Evolutionary conservation across 2,797 vertebrate species (phyloP), one percentile per base, ranked within the genome.

Genomic region (Peromyscus aztecus): DNA sequence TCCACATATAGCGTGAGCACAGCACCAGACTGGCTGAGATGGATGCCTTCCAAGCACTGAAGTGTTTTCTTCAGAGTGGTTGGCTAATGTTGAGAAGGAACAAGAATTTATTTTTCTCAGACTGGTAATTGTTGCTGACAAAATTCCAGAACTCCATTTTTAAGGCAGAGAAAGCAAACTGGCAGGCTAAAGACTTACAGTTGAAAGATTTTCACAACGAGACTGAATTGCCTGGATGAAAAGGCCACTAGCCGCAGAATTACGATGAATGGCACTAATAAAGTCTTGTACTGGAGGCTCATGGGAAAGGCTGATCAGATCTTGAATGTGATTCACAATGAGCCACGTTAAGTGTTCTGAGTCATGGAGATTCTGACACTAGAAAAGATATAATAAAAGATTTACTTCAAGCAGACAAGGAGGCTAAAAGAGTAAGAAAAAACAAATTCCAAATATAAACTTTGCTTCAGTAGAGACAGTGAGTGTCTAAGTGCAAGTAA

Each of bases 341-440:
- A 99, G 98, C 99, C 99, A 99, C 0, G 99, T 99, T 89, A 99
- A 98, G 98, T 99, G 99, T 96, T 99, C 99, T 0, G 99, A 99
- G 97, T 99, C 99, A 27, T 99, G 99, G 21, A 99, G 99, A 97
- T 99, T 99, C 99, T 99, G 99, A 98, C 99, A 99, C 99, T 99
- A 6, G 49, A 49, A 65, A 69, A 87, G 96, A 90, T 34, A 84
- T 85, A 86, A 52, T 2, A 40, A 29, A 46, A 89, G 77, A n/a
- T 12, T 61, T 27, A 34, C 69, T 86, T 13, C 69, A 90, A 67
- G 95, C 9, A 43, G 29, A 43, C 46, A 31, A 29, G 29, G n/a
- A 76, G 69, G 88, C 29, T 86, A 37, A 55, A 4, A 16, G 24
- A 17, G 31, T 12, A 49, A 49, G 43, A 31, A 81, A 75, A 52